phyloP scores from a whole-genome alignment of 2,888 invertebrate species.

The Lasioglossum malachurum region DNA sequence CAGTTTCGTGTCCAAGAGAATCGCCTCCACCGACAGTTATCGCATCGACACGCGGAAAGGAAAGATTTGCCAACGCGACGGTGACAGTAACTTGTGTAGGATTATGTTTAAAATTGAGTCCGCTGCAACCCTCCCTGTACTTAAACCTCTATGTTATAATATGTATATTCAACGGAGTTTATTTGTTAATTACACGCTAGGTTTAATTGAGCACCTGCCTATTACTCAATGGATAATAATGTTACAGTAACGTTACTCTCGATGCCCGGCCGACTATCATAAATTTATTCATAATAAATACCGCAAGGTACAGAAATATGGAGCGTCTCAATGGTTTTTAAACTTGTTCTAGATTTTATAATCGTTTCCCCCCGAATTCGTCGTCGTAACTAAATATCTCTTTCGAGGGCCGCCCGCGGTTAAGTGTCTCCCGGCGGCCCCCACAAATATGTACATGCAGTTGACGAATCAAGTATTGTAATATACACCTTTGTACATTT shows the following conservation, averaged over 20 bases:
- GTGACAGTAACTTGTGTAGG: background rate
- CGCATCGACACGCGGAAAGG: background rate
- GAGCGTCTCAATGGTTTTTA: constrained; percentile 1
- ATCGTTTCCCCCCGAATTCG: background rate
- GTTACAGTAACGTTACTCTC: background rate
- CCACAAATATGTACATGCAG: constrained; percentile 16
- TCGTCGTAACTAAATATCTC: constrained; percentile 14
- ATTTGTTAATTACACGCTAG: constrained; percentile 9
- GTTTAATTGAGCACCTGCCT: constrained; percentile 41
- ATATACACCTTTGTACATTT: constrained; percentile 31
- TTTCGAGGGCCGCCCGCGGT: background rate
- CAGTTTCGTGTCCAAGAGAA: background rate
- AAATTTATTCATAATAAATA: constrained; percentile 12
- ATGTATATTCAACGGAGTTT: constrained; percentile 20
- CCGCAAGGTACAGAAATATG: constrained; percentile 10
- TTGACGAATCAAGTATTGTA: background rate
- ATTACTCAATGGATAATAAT: constrained; percentile 10
- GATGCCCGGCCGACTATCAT: constrained; percentile 6
- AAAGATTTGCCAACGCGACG: background rate
- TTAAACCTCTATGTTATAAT: constrained; percentile 44
- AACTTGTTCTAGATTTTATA: background rate
- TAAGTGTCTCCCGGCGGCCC: background rate
- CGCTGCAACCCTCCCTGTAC: constrained; percentile 70
- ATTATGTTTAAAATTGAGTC: constrained; percentile 72
- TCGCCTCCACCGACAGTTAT: background rate